Evolutionary conservation across 2,888 invertebrate species (phyloP).

Genomic region (Oegoconia quadripuncta): DNA sequence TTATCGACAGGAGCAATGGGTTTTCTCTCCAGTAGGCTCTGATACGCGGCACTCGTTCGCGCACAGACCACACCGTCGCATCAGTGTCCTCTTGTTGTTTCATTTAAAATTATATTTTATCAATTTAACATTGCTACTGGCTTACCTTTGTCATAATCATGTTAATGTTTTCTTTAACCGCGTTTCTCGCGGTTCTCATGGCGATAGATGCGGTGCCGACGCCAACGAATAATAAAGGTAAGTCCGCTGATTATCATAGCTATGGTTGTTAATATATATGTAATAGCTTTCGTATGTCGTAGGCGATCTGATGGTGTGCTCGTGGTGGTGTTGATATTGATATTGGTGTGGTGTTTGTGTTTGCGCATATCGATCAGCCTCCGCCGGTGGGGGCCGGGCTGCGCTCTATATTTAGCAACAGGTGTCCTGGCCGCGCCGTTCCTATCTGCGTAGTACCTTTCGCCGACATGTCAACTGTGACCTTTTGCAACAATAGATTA

Average conservation of each 20-base stretch:
- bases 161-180: conserved; percentile 64
- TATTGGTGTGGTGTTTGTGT: conserved; percentile 36
- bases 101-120: conserved; percentile 25
- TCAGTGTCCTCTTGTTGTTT: conserved; percentile 29
- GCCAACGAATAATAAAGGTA: conserved; percentile 67
- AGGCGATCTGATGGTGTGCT: not conserved
- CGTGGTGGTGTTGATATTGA: not conserved
- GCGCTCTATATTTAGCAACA: conserved; percentile 73
- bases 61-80: conserved; percentile 51
- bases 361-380: conserved; percentile 53
- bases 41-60: conserved; percentile 60
- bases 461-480: conserved; percentile 34
- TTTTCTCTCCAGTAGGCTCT: conserved; percentile 52
- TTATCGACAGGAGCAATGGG: conserved; percentile 67
- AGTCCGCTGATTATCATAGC: conserved; percentile 21
- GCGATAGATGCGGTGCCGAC: conserved; percentile 57
- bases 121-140: conserved; percentile 19
- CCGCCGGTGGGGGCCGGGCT: conserved; percentile 33
- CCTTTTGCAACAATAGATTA: conserved; percentile 35
- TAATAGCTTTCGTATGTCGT: too few species aligned
- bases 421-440: conserved; percentile 52
- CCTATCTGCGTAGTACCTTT: conserved; percentile 49
- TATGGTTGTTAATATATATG: too few species aligned
- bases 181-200: conserved; percentile 63
- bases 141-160: conserved; percentile 36